These are phyloP conservation scores for Pseudococcus viburni DNA, from an alignment of 2,888 invertebrate genomes.

Conservation along the genomic window DNA sequence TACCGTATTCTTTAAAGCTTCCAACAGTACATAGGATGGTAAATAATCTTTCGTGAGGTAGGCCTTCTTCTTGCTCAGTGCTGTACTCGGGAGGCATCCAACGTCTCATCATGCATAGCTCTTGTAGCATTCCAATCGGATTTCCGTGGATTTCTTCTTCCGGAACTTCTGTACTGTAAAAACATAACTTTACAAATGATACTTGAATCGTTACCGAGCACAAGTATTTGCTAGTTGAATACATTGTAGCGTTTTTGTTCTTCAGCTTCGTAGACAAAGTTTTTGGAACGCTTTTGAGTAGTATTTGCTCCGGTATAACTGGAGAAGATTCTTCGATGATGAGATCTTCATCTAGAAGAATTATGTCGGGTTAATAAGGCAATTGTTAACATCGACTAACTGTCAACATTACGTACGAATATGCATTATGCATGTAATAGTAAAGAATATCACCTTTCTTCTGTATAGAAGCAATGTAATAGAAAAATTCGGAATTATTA, in stretches of 20 bases:
- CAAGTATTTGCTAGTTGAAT: background rate
- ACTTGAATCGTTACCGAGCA: background rate
- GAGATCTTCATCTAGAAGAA: background rate
- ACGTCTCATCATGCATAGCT: conserved; percentile 95
- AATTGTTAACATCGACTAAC: background rate
- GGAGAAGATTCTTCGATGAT: background rate
- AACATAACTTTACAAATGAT: background rate
- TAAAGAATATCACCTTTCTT: background rate
- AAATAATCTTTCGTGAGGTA: conserved; percentile 95
- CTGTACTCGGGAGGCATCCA: conserved; percentile 97
- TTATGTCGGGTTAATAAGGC: background rate
- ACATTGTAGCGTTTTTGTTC: conserved; percentile 59
- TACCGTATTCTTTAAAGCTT: conserved; percentile 81
- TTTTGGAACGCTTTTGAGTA: conserved; percentile 43
- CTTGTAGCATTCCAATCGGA: conserved; percentile 95
- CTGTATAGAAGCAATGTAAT: conserved; percentile 1
- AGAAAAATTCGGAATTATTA: conserved; percentile 13
- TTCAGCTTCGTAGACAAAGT: conserved; percentile 45
- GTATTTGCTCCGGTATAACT: conserved; percentile 38
- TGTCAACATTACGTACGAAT: background rate
- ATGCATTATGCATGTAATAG: background rate
- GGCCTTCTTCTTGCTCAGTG: conserved; percentile 87
- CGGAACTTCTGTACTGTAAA: conserved; percentile 61
- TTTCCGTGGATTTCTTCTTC: conserved; percentile 78
- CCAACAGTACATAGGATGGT: conserved; percentile 92